Base-by-base conservation (phyloP, 2,888 invertebrate species). In the Podotricha telesiphe region DNA sequence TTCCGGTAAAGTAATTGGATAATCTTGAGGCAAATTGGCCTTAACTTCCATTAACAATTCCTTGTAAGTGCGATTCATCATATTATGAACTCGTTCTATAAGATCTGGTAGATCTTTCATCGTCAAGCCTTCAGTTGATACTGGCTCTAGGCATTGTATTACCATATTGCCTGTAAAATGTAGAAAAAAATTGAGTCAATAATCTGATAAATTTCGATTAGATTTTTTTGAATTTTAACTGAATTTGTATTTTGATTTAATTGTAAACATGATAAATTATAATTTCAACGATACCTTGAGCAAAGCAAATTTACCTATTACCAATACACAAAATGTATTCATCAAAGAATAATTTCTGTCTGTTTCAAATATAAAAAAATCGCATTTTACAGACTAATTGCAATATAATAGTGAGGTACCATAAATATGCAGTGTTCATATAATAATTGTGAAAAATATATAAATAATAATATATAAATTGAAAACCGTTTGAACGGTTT, bases 131-230 rank as follows among this genome's bases (percentile, higher is more conserved):
- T 82, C 82, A 0, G 94, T 94, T 0, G 93, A 85, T 34, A 94
- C 86, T 13, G 94, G 91, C 20, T 94, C 93, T 73, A 94, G 80
- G 65, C 94, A 93, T 73, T 93, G 93, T 69, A 94, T 89, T 28
- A 94, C 84, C 45, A 92, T 93, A 76, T 92, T 93, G 67, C 94
- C 94, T 94, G 85, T 13, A 88, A 87, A 42, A 4, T 42, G 15
- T 2, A 28, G 28, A 28, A 28, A 28, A 28, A 28, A 28, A 28
- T 28, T 28, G 6, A 6, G 3, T 28, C 28, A 28, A 28, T 28
- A 4, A 4, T 6, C 2, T 28, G 28, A 28, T n/a, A n/a, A n/a
- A n/a, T n/a, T n/a, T n/a, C n/a, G n/a, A n/a, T n/a, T n/a, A n/a
- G n/a, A n/a, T n/a, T n/a, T n/a, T n/a, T n/a, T n/a, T n/a, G n/a